Percentiles rank a stretch among this genome's conserved stretches.
Conservation (phyloP, 2,113 vertebrate genomes). For the Chunga burmeisteri region DNA sequence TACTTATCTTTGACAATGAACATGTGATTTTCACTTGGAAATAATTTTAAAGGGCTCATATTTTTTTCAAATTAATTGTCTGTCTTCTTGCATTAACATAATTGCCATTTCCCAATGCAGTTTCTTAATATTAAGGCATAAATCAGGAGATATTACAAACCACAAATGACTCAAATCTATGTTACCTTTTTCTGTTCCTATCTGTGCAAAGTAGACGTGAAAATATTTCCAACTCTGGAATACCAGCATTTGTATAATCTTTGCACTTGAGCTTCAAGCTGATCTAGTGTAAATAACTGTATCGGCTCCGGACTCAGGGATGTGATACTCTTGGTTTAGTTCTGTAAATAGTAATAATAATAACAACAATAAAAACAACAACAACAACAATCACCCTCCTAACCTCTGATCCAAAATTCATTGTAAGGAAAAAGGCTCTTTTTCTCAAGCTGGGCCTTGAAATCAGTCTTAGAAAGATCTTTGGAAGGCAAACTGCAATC, state of each 20-base stretch:
- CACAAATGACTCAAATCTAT: not conserved
- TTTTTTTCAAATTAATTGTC: not conserved
- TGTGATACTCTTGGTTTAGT: fast-evolving
- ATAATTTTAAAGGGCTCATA: not conserved
- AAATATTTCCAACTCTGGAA: not conserved
- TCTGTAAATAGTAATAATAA: not conserved
- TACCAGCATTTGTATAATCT: not conserved
- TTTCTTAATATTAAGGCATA: not conserved
- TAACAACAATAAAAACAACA: not conserved
- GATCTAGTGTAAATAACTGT: not conserved
- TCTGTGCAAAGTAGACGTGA: not conserved
- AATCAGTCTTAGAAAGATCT: not conserved
- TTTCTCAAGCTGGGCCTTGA: not conserved
- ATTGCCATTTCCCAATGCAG: not conserved
- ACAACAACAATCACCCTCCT: not conserved
- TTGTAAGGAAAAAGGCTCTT: not conserved
- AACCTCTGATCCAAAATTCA: not conserved
- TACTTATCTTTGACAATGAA: not conserved
- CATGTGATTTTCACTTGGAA: not conserved
- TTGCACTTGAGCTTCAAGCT: not conserved
- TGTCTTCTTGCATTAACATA: not conserved
- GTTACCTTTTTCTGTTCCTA: not conserved
- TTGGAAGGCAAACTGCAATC: not conserved
- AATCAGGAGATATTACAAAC: not conserved
- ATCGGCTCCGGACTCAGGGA: not conserved